These are phyloP conservation scores for Agonopterix heracliana DNA, from an alignment of 2,888 invertebrate species.

Conservation along the genomic window DNA sequence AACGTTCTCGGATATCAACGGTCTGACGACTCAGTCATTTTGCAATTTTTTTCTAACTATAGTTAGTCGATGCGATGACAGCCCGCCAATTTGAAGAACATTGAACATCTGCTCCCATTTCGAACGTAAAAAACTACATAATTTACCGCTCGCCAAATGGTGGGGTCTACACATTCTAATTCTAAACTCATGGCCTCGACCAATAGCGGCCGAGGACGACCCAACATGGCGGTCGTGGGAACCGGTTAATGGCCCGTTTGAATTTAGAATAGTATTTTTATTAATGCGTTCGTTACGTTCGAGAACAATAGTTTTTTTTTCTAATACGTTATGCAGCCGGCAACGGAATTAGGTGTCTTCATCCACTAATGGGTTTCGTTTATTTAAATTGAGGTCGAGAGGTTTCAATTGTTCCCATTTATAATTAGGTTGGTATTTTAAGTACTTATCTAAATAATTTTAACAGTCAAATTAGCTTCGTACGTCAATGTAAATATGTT, in stretches of 20 bases:
- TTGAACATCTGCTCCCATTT: conserved; percentile 49
- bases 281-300: conserved; percentile 48
- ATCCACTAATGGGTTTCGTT: not conserved
- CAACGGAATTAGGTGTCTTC: conserved; percentile 6
- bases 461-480: conserved; percentile 6
- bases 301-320: conserved; percentile 55
- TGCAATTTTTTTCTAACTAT: no score
- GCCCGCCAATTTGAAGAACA: not conserved
- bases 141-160: conserved; percentile 73
- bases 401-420: conserved; percentile 3
- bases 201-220: conserved; percentile 72
- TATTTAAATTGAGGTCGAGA: conserved; percentile 1
- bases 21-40: no score
- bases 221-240: conserved; percentile 74
- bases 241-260: conserved; percentile 74
- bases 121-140: conserved; percentile 61
- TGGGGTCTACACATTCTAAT: conserved; percentile 75
- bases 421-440: not conserved
- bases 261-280: conserved; percentile 75
- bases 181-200: conserved; percentile 70
- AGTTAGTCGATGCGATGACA: not conserved
- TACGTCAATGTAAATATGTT: not conserved
- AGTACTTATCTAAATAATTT: conserved; percentile 1
- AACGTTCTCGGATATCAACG: no score
- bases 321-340: conserved; percentile 9